phyloP scores from a whole-genome alignment of 1,140 invertebrate genomes.

The Zaprionus lachaisei region DNA sequence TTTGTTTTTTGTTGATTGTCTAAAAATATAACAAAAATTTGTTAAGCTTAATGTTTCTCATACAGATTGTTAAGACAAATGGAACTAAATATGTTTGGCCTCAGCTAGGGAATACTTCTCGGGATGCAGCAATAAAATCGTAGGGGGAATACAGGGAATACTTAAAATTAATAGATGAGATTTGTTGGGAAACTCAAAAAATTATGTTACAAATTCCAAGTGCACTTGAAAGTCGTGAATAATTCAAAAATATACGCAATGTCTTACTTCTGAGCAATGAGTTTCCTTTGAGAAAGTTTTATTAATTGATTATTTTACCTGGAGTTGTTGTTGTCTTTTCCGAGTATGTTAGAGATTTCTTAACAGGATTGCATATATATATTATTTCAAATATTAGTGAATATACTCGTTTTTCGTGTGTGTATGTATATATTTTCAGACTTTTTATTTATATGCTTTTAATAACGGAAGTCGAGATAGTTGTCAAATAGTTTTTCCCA shows the following conservation, averaged over 20 bases:
- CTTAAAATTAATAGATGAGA: neutral
- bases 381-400: slow-evolving; percentile 23
- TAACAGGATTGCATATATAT: slow-evolving; percentile 29
- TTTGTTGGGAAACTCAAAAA: neutral
- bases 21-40: slow-evolving; percentile 81
- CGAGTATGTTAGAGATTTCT: neutral
- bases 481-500: slow-evolving; percentile 66
- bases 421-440: slow-evolving; percentile 61
- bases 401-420: slow-evolving; percentile 33
- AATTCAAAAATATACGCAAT: neutral
- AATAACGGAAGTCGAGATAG: slow-evolving; percentile 72
- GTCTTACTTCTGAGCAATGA: neutral
- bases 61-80: slow-evolving; percentile 27
- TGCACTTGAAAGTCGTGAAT: neutral
- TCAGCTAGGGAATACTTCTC: neutral
- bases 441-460: slow-evolving; percentile 73
- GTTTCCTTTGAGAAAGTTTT: neutral
- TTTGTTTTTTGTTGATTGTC: slow-evolving; percentile 69
- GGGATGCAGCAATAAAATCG: slow-evolving; percentile 3
- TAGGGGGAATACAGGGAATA: neutral
- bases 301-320: neutral
- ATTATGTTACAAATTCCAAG: too few species aligned
- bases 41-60: slow-evolving; percentile 59
- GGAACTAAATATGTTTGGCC: slow-evolving; percentile 35
- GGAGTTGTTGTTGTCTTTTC: slow-evolving; percentile 5